phyloP scores from a whole-genome alignment of 2,888 invertebrate species.

The Drosophila multiciliata region DNA sequence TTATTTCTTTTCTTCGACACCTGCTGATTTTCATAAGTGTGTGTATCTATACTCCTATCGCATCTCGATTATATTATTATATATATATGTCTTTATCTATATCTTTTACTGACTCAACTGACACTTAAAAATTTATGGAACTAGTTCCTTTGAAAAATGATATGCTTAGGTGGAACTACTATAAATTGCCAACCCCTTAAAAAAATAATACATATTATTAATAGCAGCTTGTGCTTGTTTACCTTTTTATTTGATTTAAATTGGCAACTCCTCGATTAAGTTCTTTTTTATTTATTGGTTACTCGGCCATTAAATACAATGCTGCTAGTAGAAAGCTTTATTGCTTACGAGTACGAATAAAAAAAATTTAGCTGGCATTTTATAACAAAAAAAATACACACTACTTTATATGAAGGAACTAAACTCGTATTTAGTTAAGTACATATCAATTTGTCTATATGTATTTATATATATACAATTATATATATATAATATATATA shows the following conservation, averaged over 20 bases:
- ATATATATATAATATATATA: conserved; percentile 36
- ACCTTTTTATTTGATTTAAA: not conserved
- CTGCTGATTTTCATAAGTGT: not conserved
- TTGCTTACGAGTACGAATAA: not conserved
- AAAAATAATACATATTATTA: not conserved
- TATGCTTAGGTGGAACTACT: not conserved
- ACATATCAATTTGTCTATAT: not conserved
- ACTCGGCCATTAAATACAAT: not conserved
- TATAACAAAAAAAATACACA: not conserved
- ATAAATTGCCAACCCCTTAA: not conserved
- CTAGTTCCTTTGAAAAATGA: not conserved
- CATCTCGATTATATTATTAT: not conserved
- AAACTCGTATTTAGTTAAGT: not conserved
- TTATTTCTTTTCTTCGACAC: not conserved
- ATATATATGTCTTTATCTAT: not conserved
- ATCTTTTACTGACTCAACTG: not conserved
- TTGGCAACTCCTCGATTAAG: not conserved
- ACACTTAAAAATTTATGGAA: not conserved
- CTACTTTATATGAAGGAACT: not conserved
- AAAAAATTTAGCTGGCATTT: not conserved
- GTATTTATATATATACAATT: not conserved
- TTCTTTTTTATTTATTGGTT: not conserved
- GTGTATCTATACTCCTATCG: not conserved
- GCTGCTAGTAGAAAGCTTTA: not conserved
- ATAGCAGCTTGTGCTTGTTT: not conserved